Evolutionary conservation across 2,797 vertebrate species (phyloP).

Genomic region (Mus caroli): DNA sequence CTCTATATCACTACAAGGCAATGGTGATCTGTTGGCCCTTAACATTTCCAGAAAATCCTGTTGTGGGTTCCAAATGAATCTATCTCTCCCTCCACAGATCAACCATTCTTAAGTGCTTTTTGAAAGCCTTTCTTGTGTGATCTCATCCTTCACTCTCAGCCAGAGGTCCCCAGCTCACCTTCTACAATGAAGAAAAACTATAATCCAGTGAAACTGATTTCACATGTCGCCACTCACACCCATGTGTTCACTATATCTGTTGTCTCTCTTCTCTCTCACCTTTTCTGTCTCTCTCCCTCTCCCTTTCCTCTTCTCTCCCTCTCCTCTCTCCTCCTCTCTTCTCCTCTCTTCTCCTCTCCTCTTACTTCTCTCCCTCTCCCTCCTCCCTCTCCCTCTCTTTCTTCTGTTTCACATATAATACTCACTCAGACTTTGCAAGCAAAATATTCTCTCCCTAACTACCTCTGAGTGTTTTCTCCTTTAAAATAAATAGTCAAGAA

Average conservation of each 20-base stretch:
- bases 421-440: neutral
- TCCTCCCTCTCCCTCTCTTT: neutral
- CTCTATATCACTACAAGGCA: neutral
- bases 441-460: neutral
- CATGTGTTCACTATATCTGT: neutral
- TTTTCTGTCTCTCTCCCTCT: neutral
- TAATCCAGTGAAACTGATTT: neutral
- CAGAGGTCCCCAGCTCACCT: neutral
- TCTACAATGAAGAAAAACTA: neutral
- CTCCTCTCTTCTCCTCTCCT: too few relatives aligned
- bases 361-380: neutral
- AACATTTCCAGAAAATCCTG: neutral
- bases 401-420: neutral
- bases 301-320: neutral
- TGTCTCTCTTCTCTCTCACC: neutral
- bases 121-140: neutral
- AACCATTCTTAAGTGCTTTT: neutral
- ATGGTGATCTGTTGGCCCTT: neutral
- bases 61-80: neutral
- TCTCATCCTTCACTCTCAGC: neutral
- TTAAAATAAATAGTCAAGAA: constrained; percentile 34
- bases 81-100: neutral
- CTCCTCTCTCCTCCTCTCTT: neutral
- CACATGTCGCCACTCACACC: neutral
- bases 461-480: neutral